Evolutionary conservation across 2,113 vertebrate genomes (phyloP), one percentile per base, ranked within the genome.

Genomic region (Myotis brandtii): DNA sequence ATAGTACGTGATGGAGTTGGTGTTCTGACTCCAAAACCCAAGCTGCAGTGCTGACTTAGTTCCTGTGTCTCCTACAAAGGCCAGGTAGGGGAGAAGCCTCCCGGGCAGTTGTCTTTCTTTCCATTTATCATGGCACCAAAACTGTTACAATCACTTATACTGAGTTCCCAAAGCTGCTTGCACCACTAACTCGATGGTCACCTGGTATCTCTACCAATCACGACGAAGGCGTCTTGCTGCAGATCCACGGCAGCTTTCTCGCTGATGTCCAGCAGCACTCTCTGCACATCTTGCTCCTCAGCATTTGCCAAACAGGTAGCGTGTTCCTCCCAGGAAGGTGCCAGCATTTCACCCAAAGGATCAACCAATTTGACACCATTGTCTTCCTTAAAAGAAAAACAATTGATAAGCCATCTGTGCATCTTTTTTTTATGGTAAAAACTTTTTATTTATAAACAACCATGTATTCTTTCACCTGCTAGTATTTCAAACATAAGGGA

Each of bases 301-400:
- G 99, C 99, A 18, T 99, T 99, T 85, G 99, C 99, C 66, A 99
- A 97, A 81, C 97, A 97, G 0, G 99, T 99, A 87, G 99, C 99
- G 12, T 99, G 99, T 67, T 97, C 98, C 96, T 99, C 99, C 99
- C 99, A 99, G 7, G 98, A 95, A 0, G 98, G 97, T 6, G 99
- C 98, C 97, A 99, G 97, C 99, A 99, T 99, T 97, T 99, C 99
- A 30, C 99, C 99, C 98, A 99, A 98, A 37, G 99, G 99, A 97
- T 99, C 99, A 14, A 99, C 96, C 76, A 99, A 97, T 96, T 99
- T 99, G 75, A 99, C 98, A 1, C 99, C 99, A 56, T 99, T 99
- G 95, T 99, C 99, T 96, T 99, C 99, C 99, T 99, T 97, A 70
- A 85, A 85, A 97, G 66, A 87, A 95, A 94, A 94, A 86, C 12